A percentile compares a stretch with the other conserved stretches of the same genome.
phyloP scores from a whole-genome alignment of 2,113 vertebrate genomes.

The Corythoichthys haematopterus region DNA sequence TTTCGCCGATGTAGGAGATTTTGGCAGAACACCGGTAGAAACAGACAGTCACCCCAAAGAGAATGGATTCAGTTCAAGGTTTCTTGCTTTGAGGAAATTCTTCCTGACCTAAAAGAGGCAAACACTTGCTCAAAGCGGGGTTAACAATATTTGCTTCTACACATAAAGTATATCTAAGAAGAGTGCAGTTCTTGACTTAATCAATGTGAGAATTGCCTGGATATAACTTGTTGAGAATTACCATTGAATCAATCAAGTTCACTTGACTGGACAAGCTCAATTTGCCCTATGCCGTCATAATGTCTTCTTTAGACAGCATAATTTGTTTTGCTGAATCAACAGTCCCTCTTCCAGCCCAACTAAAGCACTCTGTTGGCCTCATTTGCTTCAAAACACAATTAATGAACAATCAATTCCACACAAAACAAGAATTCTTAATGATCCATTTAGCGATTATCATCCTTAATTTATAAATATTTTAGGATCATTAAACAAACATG shows the following conservation, averaged over 20 bases:
- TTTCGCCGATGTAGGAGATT: too few relatives aligned
- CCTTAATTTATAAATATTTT: slow-evolving; percentile 1
- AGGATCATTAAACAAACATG: slow-evolving; percentile 6
- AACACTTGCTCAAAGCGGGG: too few relatives aligned
- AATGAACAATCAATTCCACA: slow-evolving; percentile 4
- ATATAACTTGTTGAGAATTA: not conserved
- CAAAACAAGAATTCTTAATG: not conserved
- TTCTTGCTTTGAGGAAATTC: too few relatives aligned
- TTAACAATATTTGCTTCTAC: too few relatives aligned
- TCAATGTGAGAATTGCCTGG: not conserved
- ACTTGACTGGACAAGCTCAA: not conserved
- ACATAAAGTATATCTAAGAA: too few relatives aligned
- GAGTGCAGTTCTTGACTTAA: not conserved
- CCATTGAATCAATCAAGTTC: not conserved
- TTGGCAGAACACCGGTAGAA: too few relatives aligned
- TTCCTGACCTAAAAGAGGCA: too few relatives aligned
- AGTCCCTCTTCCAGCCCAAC: not conserved
- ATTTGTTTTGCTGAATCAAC: not conserved
- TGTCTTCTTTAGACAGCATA: not conserved
- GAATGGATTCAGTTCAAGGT: too few relatives aligned
- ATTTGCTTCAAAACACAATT: not conserved
- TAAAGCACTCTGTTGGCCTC: not conserved
- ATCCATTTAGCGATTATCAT: slow-evolving; percentile 2
- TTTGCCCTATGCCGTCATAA: not conserved
- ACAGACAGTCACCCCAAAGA: too few relatives aligned